A percentile compares a stretch with the other conserved stretches of the same genome.
Conservation (phyloP, 2,888 invertebrate species). For the Empis livida region DNA sequence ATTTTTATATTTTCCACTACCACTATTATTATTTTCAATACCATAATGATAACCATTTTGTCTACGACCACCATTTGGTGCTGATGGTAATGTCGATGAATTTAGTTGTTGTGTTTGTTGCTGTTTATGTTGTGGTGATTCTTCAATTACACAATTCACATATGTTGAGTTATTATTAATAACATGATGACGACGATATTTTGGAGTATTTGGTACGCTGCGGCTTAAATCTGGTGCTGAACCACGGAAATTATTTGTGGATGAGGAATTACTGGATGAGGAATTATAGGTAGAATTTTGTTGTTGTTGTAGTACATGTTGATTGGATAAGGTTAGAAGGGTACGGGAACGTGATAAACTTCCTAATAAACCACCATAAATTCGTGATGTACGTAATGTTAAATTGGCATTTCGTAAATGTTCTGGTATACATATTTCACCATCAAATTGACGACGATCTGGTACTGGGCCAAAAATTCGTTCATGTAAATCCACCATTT, state of each 20-base stretch:
- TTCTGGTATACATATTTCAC: constrained; percentile 29
- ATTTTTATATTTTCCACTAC: not conserved
- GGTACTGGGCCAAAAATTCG: constrained; percentile 22
- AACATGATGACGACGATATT: constrained; percentile 15
- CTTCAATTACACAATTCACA: constrained; percentile 11
- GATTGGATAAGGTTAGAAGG: constrained; percentile 32
- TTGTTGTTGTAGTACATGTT: too few species aligned
- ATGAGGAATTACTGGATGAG: too few species aligned
- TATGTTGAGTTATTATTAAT: constrained; percentile 6
- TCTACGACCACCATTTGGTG: not conserved
- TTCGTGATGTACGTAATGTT: constrained; percentile 20
- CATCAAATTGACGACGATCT: constrained; percentile 22
- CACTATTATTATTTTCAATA: too few species aligned
- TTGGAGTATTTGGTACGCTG: constrained; percentile 32
- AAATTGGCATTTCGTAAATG: constrained; percentile 22
- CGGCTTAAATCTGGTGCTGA: constrained; percentile 34
- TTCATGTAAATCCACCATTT: constrained; percentile 22
- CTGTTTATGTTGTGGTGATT: constrained; percentile 13
- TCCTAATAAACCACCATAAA: constrained; percentile 37
- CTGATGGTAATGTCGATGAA: constrained; percentile 1
- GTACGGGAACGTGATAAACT: constrained; percentile 44
- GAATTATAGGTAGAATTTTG: too few species aligned
- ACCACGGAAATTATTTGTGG: constrained; percentile 25
- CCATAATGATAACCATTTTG: too few species aligned
- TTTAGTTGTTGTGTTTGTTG: not conserved